These are phyloP conservation scores for Syrrhaptes paradoxus DNA, from an alignment of 2,113 vertebrate species.

Conservation along the genomic window DNA sequence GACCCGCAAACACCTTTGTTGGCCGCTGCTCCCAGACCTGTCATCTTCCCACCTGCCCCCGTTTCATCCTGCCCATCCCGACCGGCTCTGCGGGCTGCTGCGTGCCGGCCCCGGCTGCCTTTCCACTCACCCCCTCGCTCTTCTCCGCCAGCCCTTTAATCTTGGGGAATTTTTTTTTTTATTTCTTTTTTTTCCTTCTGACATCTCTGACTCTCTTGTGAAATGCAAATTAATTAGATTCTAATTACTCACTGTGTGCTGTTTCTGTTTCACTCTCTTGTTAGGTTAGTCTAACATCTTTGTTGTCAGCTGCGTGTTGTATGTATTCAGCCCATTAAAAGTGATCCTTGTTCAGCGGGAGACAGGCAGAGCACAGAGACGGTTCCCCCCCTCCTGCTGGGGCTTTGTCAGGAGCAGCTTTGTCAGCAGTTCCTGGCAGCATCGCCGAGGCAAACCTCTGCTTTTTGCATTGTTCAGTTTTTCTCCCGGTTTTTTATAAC, in stretches of 20 bases:
- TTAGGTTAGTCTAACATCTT: constrained; percentile 61
- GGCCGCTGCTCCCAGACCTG: constrained; percentile 6
- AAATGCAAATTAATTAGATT: constrained; percentile 84
- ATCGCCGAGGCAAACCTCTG: neutral
- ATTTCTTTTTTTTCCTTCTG: neutral
- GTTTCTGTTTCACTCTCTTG: constrained; percentile 57
- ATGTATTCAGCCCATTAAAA: constrained; percentile 44
- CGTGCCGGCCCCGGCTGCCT: neutral
- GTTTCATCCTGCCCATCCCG: constrained; percentile 16
- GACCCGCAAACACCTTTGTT: neutral
- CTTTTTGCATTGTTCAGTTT: neutral
- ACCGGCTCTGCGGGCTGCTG: neutral
- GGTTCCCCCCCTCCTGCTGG: neutral
- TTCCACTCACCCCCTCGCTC: neutral
- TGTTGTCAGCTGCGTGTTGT: constrained; percentile 45
- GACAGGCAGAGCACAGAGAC: neutral
- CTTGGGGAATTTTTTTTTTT: neutral
- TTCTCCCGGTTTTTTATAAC: neutral
- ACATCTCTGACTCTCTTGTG: constrained; percentile 73
- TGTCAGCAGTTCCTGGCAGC: neutral
- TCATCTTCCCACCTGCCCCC: constrained; percentile 63
- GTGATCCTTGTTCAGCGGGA: constrained; percentile 2
- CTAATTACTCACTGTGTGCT: constrained; percentile 79
- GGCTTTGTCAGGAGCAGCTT: constrained; percentile 24
- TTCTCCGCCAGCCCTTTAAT: constrained; percentile 66